These are phyloP conservation scores for Odocoileus virginianus DNA, from an alignment of 2,113 vertebrate species.

Conservation along the genomic window DNA sequence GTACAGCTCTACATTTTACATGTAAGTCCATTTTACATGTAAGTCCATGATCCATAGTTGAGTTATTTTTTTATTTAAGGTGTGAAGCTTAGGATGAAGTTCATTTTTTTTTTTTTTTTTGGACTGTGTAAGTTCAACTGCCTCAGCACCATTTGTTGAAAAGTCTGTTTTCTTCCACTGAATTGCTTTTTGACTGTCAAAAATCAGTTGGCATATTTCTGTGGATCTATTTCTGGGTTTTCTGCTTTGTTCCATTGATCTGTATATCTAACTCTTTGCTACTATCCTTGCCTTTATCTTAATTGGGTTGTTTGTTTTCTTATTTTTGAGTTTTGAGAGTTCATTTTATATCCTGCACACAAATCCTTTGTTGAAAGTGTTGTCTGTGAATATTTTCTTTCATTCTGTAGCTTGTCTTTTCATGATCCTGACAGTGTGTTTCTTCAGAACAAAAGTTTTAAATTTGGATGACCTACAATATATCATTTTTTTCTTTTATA, in stretches of 20 bases:
- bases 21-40: not conserved
- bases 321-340: not conserved
- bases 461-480: not conserved
- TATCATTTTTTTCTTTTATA: not conserved
- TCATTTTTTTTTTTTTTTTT: not conserved
- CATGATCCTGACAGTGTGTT: not conserved
- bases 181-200: not conserved
- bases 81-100: not conserved
- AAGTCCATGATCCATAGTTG: not conserved
- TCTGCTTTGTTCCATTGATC: not conserved
- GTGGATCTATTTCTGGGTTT: not conserved
- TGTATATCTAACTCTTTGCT: not conserved
- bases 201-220: not conserved
- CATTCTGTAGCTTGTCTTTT: not conserved
- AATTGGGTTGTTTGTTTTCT: not conserved
- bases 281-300: not conserved
- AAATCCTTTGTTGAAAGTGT: not conserved
- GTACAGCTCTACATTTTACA: not conserved
- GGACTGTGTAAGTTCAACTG: not conserved
- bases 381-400: not conserved
- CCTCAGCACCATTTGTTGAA: not conserved
- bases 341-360: not conserved
- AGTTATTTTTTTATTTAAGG: not conserved
- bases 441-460: not conserved
- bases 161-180: not conserved